Conservation (phyloP, 1,140 invertebrate genomes). For the Panagrolaimus sp. region DNA sequence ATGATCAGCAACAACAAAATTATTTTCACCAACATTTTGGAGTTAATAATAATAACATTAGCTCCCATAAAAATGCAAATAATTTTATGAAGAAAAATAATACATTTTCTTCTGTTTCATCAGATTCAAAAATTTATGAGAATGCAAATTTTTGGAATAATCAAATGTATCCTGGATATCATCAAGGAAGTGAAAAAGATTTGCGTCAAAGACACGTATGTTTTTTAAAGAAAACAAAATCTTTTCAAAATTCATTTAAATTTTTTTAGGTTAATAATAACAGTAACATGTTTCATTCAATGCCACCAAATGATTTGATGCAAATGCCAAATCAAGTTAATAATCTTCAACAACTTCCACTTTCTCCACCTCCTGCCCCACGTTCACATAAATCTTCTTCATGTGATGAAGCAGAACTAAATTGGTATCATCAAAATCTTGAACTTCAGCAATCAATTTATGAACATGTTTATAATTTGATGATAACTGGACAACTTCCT, state of each 20-base stretch:
- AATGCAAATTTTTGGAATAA: not conserved
- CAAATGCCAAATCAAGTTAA: not conserved
- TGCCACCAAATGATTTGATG: not conserved
- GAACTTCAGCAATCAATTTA: constrained; percentile 47
- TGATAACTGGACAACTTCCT: constrained; percentile 31
- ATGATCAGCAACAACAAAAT: not conserved
- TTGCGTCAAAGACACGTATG: not conserved
- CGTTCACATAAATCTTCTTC: constrained; percentile 16
- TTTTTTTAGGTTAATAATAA: no score
- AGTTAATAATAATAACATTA: not conserved
- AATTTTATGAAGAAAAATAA: not conserved
- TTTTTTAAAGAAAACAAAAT: no score
- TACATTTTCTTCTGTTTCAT: not conserved
- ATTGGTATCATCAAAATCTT: constrained; percentile 47
- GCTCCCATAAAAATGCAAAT: not conserved
- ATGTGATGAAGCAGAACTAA: constrained; percentile 46
- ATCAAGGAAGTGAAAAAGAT: not conserved
- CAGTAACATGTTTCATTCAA: no score
- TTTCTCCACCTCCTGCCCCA: not conserved
- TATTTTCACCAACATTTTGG: not conserved
- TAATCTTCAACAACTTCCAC: not conserved
- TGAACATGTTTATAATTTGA: constrained; percentile 45
- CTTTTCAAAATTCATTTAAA: no score
- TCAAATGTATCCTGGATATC: not conserved
- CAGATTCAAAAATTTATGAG: constrained; percentile 3